A percentile compares a stretch with the other conserved stretches of the same genome.
These are phyloP conservation scores for Caenorhabditis japonica DNA, from an alignment of 2,888 invertebrate genomes.

Conservation along the genomic window DNA sequence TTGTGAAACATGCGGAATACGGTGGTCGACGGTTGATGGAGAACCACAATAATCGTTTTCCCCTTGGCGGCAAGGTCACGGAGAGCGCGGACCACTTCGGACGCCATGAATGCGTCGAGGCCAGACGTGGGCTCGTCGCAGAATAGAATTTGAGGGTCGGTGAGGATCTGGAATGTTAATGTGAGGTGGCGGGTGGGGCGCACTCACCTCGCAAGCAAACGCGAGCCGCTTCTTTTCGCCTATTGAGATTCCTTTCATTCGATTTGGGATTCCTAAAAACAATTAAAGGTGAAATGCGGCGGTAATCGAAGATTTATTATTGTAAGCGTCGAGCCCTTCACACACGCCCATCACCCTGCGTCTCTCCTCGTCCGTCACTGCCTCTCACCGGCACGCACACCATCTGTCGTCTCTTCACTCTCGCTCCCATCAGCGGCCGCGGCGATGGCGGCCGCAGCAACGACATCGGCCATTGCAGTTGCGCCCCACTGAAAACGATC, in stretches of 20 bases:
- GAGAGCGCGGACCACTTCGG: constrained; percentile 75
- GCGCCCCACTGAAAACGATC: no score
- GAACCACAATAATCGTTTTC: constrained; percentile 91
- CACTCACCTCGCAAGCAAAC: constrained; percentile 89
- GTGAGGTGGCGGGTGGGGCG: no score
- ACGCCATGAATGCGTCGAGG: constrained; percentile 71
- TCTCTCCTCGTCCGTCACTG: no score
- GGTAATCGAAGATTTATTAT: no score
- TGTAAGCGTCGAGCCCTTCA: no score
- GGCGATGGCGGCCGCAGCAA: no score
- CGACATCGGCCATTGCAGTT: no score
- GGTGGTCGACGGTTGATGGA: constrained; percentile 94
- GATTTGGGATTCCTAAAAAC: constrained; percentile 60
- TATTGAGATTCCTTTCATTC: constrained; percentile 86
- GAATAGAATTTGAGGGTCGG: constrained; percentile 70
- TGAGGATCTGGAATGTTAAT: constrained; percentile 56
- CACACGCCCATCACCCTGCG: no score
- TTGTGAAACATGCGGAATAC: constrained; percentile 89
- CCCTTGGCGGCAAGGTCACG: constrained; percentile 81
- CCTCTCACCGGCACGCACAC: no score
- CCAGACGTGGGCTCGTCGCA: constrained; percentile 72
- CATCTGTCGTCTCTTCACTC: no score
- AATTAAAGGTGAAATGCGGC: neutral
- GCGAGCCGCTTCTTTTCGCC: constrained; percentile 92
- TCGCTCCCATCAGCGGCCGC: no score